Percentiles rank a stretch among this genome's conserved stretches.
These are phyloP conservation scores for Leptura quadrifasciata DNA, from an alignment of 2,888 invertebrate species.

Conservation along the genomic window DNA sequence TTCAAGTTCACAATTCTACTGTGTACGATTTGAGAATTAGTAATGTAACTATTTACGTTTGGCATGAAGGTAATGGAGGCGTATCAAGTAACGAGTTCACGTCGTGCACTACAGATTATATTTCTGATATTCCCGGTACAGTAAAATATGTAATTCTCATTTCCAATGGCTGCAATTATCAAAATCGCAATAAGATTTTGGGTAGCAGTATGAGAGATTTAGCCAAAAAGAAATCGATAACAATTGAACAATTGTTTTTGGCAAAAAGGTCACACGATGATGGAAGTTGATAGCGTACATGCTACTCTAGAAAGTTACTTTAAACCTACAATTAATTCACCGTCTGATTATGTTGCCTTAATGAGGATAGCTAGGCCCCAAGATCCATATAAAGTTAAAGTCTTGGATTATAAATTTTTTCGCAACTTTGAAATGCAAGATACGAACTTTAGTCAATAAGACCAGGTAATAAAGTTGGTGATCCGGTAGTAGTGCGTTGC, in stretches of 20 bases:
- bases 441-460: not conserved
- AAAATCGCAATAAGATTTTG: not conserved
- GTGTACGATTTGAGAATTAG: not conserved
- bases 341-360: not conserved
- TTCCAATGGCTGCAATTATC: not conserved
- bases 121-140: not conserved
- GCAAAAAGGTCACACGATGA: not conserved
- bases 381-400: not conserved
- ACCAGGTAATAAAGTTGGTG: no score
- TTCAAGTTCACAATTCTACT: not conserved
- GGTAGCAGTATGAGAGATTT: not conserved
- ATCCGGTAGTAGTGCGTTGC: no score
- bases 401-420: not conserved
- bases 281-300: not conserved
- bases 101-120: not conserved
- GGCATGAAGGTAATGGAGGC: not conserved
- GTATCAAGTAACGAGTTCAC: not conserved
- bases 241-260: not conserved
- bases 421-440: not conserved
- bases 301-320: not conserved
- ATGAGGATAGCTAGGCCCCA: not conserved
- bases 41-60: not conserved
- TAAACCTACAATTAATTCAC: not conserved
- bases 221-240: not conserved
- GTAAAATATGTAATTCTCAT: not conserved